Evolutionary conservation across 2,888 invertebrate genomes (phyloP), one percentile per base, ranked within the genome.

Genomic region (Drosophila macrothrix): DNA sequence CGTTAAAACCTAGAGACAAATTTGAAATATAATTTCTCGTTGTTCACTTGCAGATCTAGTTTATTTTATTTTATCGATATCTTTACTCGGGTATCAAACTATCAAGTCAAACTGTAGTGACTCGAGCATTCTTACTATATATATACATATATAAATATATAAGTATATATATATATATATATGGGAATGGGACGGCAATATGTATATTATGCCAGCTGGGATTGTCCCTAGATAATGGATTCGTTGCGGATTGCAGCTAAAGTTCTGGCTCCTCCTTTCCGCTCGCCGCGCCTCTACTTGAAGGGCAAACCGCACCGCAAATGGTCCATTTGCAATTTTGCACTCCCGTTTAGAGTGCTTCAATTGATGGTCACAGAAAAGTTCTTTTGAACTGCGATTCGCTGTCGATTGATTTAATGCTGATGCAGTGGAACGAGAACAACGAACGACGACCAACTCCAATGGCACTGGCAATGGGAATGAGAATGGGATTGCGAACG

Each of bases 331-430:
- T 67, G 70, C 75, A 67, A 78, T 78, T 74, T 74, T 78, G 53
- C 67, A 72, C 78, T 69, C 67, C 78, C 81, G 78, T 80, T 80
- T 78, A 66, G 71, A 75, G 65, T 78, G 71, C 74, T 67, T 69
- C 75, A 75, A 75, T 78, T 79, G 78, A 69, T 66, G 78, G 56
- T 67, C 60, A 53, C 43, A 61, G n/a, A 56, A 79, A 75, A 79
- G 76, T 80, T 80, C 78, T 63, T 46, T 64, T 62, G 49, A 69
- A 71, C 63, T 77, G 78, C 65, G 75, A 78, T 73, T 67, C 71
- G 69, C 83, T 67, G 39, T 68, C 72, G 80, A 84, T 82, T 84
- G 82, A 84, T 87, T 82, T 86, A 76, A 67, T 70, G 83, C 75
- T 76, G 75, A 75, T 75, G 60, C 74, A 67, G 63, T 73, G 79